phyloP scores from a whole-genome alignment of 2,888 invertebrate genomes.

The Spilarctia lutea region DNA sequence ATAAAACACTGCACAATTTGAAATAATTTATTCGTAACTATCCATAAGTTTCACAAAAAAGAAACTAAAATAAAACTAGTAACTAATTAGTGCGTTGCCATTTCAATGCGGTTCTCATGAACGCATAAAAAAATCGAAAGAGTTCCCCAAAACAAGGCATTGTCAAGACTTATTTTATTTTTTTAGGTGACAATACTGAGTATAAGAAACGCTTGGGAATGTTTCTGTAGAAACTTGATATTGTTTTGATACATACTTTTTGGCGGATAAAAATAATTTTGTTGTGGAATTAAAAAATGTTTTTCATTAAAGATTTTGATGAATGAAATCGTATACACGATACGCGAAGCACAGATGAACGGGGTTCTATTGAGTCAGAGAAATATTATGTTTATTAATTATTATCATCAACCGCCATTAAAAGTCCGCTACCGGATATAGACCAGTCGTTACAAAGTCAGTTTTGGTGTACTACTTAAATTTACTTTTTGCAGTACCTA shows the following conservation, averaged over 20 bases:
- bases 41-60: conserved; percentile 14
- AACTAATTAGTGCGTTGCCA: conserved; percentile 34
- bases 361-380: background rate
- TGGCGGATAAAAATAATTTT: conserved; percentile 28
- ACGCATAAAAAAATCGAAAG: conserved; percentile 41
- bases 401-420: too few relatives aligned
- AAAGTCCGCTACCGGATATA: too few relatives aligned
- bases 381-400: background rate
- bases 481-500: too few relatives aligned
- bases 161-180: conserved; percentile 50
- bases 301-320: conserved; percentile 9
- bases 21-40: background rate
- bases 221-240: conserved; percentile 42
- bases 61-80: conserved; percentile 26
- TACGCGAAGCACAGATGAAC: background rate
- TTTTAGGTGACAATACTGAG: conserved; percentile 54
- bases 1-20: too few relatives aligned
- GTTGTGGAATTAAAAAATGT: conserved; percentile 16
- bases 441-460: too few relatives aligned
- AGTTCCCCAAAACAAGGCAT: conserved; percentile 50
- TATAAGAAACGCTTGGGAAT: conserved; percentile 49
- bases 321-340: background rate
- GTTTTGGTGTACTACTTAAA: too few relatives aligned
- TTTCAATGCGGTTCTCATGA: conserved; percentile 46
- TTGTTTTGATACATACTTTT: conserved; percentile 46